Conservation (phyloP, 2,797 vertebrate genomes). For the Steatocranus sp. region DNA sequence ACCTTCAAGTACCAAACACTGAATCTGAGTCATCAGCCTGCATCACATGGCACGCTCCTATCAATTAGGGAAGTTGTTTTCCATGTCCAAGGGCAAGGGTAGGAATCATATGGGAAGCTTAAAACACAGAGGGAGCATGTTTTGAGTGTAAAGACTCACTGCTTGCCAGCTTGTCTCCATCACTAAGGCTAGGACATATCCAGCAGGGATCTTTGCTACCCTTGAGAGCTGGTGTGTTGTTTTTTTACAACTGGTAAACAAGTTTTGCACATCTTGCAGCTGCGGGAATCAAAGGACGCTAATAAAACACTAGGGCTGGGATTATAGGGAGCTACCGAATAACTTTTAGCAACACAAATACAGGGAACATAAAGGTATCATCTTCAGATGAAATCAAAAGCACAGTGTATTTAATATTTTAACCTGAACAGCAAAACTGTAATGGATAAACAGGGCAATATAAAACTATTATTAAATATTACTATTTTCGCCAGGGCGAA, state of each 20-base stretch:
- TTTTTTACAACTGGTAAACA: slow-evolving; percentile 24
- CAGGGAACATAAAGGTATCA: neutral
- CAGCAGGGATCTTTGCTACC: slow-evolving; percentile 25
- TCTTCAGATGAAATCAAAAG: neutral
- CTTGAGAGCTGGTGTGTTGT: slow-evolving; percentile 12
- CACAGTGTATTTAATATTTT: neutral
- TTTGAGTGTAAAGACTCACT: slow-evolving; percentile 21
- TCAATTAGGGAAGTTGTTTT: slow-evolving; percentile 58
- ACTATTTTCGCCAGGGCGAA: accelerated
- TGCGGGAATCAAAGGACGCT: slow-evolving; percentile 14
- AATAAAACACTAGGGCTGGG: neutral
- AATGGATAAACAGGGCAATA: accelerated
- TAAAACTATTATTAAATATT: neutral
- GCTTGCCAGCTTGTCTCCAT: slow-evolving; percentile 40
- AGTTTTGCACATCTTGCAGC: neutral
- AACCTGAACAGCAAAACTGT: neutral
- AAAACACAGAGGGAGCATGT: slow-evolving; percentile 25
- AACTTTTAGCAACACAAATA: neutral
- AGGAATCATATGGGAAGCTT: slow-evolving; percentile 46
- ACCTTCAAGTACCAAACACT: slow-evolving; percentile 22
- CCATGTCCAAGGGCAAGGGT: slow-evolving; percentile 28
- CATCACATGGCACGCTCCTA: slow-evolving; percentile 15
- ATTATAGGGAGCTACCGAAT: neutral
- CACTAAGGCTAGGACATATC: slow-evolving; percentile 37
- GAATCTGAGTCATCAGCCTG: slow-evolving; percentile 6